Conservation (phyloP, 1,140 invertebrate species). For the Drosophila albomicans region DNA sequence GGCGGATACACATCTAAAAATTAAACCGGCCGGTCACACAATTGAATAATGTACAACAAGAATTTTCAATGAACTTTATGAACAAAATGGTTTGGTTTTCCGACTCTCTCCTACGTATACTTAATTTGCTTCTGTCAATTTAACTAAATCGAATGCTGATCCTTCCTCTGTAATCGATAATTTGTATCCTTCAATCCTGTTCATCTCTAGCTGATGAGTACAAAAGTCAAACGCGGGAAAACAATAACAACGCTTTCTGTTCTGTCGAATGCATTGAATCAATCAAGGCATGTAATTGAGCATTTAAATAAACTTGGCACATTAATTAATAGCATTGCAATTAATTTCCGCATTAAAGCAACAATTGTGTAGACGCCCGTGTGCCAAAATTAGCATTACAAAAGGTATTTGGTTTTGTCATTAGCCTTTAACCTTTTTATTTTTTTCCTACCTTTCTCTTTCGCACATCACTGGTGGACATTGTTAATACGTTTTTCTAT, state of each 20-base stretch:
- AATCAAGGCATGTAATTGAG: conserved; percentile 13
- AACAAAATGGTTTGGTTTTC: no score
- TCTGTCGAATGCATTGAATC: not conserved
- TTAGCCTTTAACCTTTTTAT: conserved; percentile 44
- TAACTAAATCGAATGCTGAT: no score
- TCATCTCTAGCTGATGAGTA: conserved; percentile 15
- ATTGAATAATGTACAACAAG: no score
- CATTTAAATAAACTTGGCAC: conserved; percentile 51
- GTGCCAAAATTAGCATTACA: conserved; percentile 30
- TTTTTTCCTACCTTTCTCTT: conserved; percentile 72
- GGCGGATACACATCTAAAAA: not conserved
- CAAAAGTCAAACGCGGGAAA: not conserved
- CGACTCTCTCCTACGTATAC: no score
- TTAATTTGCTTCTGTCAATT: no score
- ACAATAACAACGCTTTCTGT: not conserved
- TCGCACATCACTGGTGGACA: conserved; percentile 67
- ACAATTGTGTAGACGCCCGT: conserved; percentile 4
- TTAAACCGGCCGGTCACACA: conserved; percentile 21
- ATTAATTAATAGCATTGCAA: conserved; percentile 28
- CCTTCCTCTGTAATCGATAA: not conserved
- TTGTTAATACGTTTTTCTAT: conserved; percentile 45
- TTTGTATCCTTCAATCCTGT: not conserved
- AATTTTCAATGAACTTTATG: no score
- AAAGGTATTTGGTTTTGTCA: conserved; percentile 6
- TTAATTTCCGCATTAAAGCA: conserved; percentile 55